Conservation (phyloP, 2,888 invertebrate genomes). For the Taphrorychus bicolor region DNA sequence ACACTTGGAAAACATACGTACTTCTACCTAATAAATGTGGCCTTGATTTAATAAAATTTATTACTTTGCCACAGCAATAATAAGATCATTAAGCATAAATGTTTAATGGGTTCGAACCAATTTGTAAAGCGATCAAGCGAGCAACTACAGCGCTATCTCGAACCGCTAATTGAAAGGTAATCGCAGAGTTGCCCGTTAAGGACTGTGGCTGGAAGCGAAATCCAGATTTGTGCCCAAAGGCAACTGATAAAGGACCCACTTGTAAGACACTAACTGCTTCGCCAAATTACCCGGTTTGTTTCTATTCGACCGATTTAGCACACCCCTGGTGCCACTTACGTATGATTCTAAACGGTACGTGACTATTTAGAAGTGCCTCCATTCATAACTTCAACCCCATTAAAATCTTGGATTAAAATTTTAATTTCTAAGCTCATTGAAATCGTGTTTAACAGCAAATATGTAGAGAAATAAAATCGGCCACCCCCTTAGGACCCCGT, state of each 20-base stretch:
- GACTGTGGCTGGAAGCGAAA: conserved; percentile 54
- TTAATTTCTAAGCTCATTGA: no score
- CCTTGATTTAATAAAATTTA: no score
- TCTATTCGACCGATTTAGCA: conserved; percentile 52
- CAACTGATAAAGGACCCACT: conserved; percentile 56
- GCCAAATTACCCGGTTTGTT: conserved; percentile 53
- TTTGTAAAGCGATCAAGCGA: conserved; percentile 51
- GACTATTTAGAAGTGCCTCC: conserved; percentile 41
- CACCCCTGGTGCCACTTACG: conserved; percentile 46
- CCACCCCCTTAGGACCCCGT: not conserved
- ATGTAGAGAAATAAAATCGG: not conserved
- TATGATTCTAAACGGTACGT: conserved; percentile 47
- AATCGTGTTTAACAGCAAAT: not conserved
- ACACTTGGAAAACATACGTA: conserved; percentile 1
- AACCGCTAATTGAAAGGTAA: conserved; percentile 59
- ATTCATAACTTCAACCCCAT: conserved; percentile 7
- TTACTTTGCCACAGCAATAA: conserved; percentile 23
- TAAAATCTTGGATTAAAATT: not conserved
- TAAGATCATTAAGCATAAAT: conserved; percentile 30
- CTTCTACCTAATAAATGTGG: no score
- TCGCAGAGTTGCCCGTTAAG: conserved; percentile 59
- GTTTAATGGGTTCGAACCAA: conserved; percentile 47
- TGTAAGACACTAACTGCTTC: conserved; percentile 49
- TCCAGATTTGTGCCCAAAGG: conserved; percentile 54
- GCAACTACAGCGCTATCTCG: conserved; percentile 59